A percentile compares a stretch with the other conserved stretches of the same genome.
Conservation (phyloP, 2,113 vertebrate species). For the Mobula hypostoma region DNA sequence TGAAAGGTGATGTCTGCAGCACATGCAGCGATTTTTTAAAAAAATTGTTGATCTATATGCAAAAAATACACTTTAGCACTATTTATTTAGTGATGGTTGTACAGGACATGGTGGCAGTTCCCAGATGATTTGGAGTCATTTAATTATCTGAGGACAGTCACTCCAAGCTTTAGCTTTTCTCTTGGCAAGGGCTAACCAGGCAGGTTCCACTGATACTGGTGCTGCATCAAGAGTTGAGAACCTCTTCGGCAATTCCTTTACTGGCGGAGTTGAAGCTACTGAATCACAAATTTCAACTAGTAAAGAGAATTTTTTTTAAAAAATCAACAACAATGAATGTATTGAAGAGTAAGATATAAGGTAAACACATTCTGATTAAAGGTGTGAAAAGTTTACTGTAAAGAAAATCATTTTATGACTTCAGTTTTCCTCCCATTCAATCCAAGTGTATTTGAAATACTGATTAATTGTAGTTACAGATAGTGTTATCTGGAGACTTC, state of each 20-base stretch:
- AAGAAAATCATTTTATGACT: not conserved
- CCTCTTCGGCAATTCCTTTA: slow-evolving; percentile 86
- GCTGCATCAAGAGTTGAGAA: slow-evolving; percentile 79
- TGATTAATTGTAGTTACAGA: too few relatives aligned
- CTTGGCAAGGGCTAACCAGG: slow-evolving; percentile 94
- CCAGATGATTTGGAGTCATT: slow-evolving; percentile 59
- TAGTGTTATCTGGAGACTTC: too few relatives aligned
- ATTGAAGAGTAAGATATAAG: not conserved
- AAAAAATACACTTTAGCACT: slow-evolving; percentile 36
- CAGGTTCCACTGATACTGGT: slow-evolving; percentile 87
- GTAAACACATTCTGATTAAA: not conserved
- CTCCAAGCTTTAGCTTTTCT: slow-evolving; percentile 99
- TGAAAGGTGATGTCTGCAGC: not conserved
- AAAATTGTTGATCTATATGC: not conserved
- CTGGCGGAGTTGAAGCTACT: slow-evolving; percentile 63
- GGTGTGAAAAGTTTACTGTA: not conserved
- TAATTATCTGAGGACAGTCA: slow-evolving; percentile 98
- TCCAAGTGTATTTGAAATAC: too few relatives aligned
- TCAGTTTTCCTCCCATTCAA: too few relatives aligned
- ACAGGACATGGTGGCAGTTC: not conserved
- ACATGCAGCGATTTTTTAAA: not conserved
- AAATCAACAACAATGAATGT: not conserved
- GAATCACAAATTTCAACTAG: slow-evolving; percentile 90
- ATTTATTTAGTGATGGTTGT: slow-evolving; percentile 4
- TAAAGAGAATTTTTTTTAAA: not conserved